Evolutionary conservation across 1,140 invertebrate genomes (phyloP), one percentile per base, ranked within the genome.

Genomic region (Meloidogyne exigua): DNA sequence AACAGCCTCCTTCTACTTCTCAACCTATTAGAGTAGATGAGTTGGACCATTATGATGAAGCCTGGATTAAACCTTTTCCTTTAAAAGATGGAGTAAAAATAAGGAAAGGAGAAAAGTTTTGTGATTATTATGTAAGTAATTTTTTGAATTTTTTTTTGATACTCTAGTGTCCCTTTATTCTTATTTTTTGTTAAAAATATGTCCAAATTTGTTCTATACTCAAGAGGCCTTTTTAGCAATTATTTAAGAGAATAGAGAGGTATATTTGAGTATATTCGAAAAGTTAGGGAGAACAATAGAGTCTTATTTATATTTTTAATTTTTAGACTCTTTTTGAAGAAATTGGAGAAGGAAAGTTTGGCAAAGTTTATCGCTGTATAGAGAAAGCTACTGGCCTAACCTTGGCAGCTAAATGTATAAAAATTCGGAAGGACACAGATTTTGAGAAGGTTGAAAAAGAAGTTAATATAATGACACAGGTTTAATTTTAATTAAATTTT

Each of bases 271-370:
- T n/a, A n/a, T n/a, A n/a, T n/a, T n/a, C n/a, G n/a, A n/a, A n/a
- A n/a, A n/a, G n/a, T n/a, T n/a, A n/a, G 7, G 13, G 13, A 44
- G 42, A 15, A 44, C 13, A 44, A 12, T 44, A 32, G 28, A 32
- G 28, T 32, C n/a, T n/a, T n/a, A n/a, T n/a, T n/a, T n/a, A n/a
- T n/a, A n/a, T n/a, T n/a, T n/a, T n/a, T n/a, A n/a, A n/a, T n/a
- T n/a, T 65, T 49, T 69, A 72, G 28, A 76, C 13, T n/a, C 71
- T 68, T 70, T 77, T 72, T 79, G 83, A 26, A 88, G 98, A 57
- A n/a, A 57, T 57, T 57, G 49, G 49, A 5, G 49, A 96, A 81
- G 96, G 96, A 2, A 98, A 98, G 91, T 99, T 99, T 89, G 85
- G 85, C 36, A 83, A 85, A 80, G 85, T 87, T 15, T 87, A 77